Conservation (phyloP, 1,140 invertebrate genomes). For the Lasioglossum baleicum region DNA sequence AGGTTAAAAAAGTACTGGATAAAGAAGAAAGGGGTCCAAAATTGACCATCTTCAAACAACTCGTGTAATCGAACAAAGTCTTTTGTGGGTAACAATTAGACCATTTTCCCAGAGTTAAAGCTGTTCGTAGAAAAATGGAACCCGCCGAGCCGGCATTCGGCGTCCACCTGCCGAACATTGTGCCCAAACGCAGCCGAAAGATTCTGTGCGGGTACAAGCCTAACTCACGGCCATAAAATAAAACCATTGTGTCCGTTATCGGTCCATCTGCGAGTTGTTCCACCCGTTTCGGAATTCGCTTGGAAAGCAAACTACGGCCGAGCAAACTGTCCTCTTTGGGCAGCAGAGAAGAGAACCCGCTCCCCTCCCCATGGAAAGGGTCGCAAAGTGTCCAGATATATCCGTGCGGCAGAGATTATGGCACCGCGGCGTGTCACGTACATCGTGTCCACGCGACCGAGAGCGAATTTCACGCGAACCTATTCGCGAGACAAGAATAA, state of each 20-base stretch:
- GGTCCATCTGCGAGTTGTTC: not conserved
- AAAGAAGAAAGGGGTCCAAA: no score
- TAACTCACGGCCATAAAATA: not conserved
- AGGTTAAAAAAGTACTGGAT: no score
- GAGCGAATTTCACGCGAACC: slow-evolving; percentile 1
- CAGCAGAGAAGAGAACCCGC: not conserved
- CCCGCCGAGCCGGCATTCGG: no score
- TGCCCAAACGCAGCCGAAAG: not conserved
- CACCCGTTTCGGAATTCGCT: not conserved
- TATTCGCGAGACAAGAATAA: no score
- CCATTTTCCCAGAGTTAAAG: no score
- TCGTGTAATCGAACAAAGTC: no score
- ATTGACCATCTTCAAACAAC: no score
- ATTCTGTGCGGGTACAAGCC: not conserved
- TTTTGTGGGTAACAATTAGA: no score
- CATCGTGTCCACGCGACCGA: not conserved
- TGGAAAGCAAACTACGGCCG: not conserved
- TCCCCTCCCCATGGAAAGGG: not conserved
- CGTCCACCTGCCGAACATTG: no score
- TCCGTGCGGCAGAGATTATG: not conserved
- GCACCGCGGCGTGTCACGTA: not conserved
- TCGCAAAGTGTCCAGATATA: slow-evolving; percentile 4
- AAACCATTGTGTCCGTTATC: not conserved
- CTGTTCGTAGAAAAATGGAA: no score
- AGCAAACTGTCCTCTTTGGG: not conserved